Conservation (phyloP, 2,888 invertebrate genomes). For the Pycnomerus fuliginosus region DNA sequence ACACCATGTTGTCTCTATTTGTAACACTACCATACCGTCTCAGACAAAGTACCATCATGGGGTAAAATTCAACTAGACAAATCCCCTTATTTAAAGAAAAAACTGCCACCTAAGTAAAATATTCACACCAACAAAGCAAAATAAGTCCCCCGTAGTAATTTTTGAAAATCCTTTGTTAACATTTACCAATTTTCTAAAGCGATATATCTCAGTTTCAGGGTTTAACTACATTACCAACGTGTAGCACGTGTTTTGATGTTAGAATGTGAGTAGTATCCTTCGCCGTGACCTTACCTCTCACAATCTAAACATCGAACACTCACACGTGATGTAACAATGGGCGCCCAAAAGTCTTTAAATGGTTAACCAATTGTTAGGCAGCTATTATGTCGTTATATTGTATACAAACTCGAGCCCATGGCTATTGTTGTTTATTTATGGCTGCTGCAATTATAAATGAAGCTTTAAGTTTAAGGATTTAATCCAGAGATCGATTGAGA, state of each 20-base stretch:
- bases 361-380: constrained; percentile 42
- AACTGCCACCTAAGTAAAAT: too few species aligned
- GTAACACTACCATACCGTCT: too few species aligned
- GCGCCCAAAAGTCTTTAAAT: constrained; percentile 36
- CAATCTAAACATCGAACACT: too few species aligned
- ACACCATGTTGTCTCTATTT: constrained; percentile 35
- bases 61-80: too few species aligned
- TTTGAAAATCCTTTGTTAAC: constrained; percentile 7
- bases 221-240: constrained; percentile 7
- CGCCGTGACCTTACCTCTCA: too few species aligned
- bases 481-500: not conserved
- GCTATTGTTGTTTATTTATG: constrained; percentile 31
- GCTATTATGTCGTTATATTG: constrained; percentile 42
- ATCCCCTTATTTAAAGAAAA: too few species aligned
- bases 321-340: constrained; percentile 41
- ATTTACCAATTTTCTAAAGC: constrained; percentile 19
- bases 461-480: not conserved
- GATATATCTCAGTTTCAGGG: constrained; percentile 20
- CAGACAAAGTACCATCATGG: too few species aligned
- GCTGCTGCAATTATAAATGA: constrained; percentile 4
- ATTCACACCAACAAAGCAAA: too few species aligned
- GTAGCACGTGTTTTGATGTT: too few species aligned
- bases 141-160: constrained; percentile 13
- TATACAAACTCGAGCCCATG: constrained; percentile 37
- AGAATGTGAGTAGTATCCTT: too few species aligned